Percentiles rank a stretch among this genome's conserved stretches.
Evolutionary conservation across 2,888 invertebrate genomes (phyloP).

Genomic region (Mythimna loreyi): DNA sequence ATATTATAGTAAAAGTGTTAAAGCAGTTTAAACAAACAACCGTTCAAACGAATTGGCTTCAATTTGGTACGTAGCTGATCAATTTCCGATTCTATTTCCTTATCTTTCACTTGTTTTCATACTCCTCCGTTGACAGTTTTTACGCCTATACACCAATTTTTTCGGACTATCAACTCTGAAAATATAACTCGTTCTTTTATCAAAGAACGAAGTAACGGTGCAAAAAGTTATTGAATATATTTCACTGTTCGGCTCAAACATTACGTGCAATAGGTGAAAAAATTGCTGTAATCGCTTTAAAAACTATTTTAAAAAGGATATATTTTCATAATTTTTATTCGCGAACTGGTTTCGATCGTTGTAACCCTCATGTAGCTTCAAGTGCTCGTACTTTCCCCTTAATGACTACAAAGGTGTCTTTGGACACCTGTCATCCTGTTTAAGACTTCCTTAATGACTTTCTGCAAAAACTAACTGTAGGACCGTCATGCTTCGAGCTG

Average conservation of each 20-base stretch:
- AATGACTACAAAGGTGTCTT: conserved; percentile 68
- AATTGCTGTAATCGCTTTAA: conserved; percentile 41
- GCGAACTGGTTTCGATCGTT: conserved; percentile 45
- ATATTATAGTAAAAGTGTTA: not conserved
- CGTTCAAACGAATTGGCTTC: not conserved
- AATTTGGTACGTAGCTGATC: not conserved
- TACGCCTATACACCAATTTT: not conserved
- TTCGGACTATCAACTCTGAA: not conserved
- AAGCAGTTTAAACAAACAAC: not conserved
- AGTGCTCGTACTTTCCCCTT: conserved; percentile 56
- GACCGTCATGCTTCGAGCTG: conserved; percentile 13
- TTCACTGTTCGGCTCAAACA: conserved; percentile 38
- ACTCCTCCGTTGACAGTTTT: not conserved
- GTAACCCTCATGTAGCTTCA: conserved; percentile 47
- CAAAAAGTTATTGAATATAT: conserved; percentile 36
- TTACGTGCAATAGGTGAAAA: conserved; percentile 52
- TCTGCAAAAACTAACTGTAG: conserved; percentile 57
- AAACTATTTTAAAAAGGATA: too few species aligned
- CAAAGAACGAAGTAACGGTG: too few species aligned
- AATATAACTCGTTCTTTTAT: too few species aligned
- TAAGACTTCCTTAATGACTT: conserved; percentile 59
- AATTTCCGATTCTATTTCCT: conserved; percentile 6
- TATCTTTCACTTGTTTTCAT: not conserved
- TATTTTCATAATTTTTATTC: conserved; percentile 53
- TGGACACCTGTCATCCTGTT: conserved; percentile 71